These are phyloP conservation scores for Electrona antarctica DNA, from an alignment of 2,113 vertebrate genomes.

Conservation along the genomic window DNA sequence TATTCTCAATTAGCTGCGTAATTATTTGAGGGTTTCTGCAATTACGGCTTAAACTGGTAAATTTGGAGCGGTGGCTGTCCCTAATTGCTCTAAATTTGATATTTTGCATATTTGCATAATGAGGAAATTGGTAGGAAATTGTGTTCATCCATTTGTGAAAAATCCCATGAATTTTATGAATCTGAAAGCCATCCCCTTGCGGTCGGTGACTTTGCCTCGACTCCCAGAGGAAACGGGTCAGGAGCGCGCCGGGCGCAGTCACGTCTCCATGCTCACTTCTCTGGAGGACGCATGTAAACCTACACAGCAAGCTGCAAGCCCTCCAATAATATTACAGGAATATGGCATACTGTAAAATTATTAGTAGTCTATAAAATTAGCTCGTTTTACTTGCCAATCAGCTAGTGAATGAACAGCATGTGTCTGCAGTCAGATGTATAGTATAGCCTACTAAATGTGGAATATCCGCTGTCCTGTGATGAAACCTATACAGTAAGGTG, in stretches of 20 bases:
- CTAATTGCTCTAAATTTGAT: slow-evolving; percentile 99
- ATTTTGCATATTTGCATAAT: slow-evolving; percentile 99
- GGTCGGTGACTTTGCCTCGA: slow-evolving; percentile 91
- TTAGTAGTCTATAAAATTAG: neutral
- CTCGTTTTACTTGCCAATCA: too few species aligned
- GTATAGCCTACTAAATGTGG: neutral
- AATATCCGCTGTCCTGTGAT: neutral
- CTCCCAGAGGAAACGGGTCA: slow-evolving; percentile 84
- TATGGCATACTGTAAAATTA: neutral
- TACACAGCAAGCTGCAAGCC: slow-evolving; percentile 22
- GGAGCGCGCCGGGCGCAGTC: slow-evolving; percentile 43
- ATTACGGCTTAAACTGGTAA: slow-evolving; percentile 98
- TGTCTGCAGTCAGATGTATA: too few species aligned
- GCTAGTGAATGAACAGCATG: too few species aligned
- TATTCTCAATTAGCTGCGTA: slow-evolving; percentile 99
- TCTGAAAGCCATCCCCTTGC: slow-evolving; percentile 96
- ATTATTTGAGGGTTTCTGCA: slow-evolving; percentile 99
- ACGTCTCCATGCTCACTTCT: slow-evolving; percentile 41
- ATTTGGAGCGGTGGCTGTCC: slow-evolving; percentile 97
- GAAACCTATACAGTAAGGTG: neutral
- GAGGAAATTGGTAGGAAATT: slow-evolving; percentile 99
- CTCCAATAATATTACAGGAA: slow-evolving; percentile 34
- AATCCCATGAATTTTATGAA: slow-evolving; percentile 99
- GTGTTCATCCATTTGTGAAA: slow-evolving; percentile 98
- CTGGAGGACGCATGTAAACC: neutral